Evolutionary conservation across 2,797 vertebrate species (phyloP).

Genomic region (Coccyzus lansbergi): DNA sequence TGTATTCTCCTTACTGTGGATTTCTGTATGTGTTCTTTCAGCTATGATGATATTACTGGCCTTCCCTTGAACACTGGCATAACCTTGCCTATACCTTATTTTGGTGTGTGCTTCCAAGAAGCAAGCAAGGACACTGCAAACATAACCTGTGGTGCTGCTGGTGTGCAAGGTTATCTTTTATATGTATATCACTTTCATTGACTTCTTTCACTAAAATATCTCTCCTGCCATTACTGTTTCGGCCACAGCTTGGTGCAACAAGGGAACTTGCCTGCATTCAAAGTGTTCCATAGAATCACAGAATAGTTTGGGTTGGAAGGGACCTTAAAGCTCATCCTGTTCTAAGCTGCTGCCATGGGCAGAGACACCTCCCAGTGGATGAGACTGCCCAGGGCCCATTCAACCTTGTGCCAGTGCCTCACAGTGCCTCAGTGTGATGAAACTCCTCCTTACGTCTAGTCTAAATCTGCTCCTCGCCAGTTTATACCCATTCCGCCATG

Average conservation of each 20-base stretch:
- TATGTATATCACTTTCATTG: neutral
- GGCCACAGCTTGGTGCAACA: neutral
- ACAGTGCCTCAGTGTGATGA: too few species aligned
- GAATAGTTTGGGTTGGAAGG: too few species aligned
- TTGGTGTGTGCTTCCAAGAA: rapidly evolving
- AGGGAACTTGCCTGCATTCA: neutral
- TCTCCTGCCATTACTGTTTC: neutral
- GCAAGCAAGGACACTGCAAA: neutral
- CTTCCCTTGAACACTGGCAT: neutral
- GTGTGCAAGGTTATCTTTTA: neutral
- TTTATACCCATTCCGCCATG: too few species aligned
- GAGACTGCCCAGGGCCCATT: too few species aligned
- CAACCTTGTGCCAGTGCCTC: too few species aligned
- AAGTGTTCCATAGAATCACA: too few species aligned
- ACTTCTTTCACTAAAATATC: neutral
- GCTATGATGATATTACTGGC: rapidly evolving
- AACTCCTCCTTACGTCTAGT: too few species aligned
- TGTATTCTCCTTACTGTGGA: neutral
- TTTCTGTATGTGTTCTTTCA: neutral
- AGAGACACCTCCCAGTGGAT: too few species aligned
- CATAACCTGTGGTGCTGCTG: neutral
- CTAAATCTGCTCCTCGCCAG: too few species aligned
- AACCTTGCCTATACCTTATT: neutral
- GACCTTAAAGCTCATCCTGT: too few species aligned
- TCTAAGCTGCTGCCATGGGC: too few species aligned